Evolutionary conservation across 2,888 invertebrate genomes (phyloP).

Genomic region (Chalcosyrphus nemorum): DNA sequence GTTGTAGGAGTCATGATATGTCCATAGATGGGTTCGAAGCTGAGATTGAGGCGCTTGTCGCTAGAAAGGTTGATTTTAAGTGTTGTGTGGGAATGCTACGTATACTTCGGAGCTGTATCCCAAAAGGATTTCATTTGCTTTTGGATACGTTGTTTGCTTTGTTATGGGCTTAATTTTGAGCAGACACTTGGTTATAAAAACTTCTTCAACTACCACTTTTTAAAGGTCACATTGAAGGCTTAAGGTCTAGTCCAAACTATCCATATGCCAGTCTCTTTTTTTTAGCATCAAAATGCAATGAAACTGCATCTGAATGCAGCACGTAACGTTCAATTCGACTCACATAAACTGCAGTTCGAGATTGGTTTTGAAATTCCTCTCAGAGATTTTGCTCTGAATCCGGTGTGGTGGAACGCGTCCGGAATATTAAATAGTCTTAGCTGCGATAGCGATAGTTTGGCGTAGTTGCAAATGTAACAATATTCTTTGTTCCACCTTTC

Average conservation of each 20-base stretch:
- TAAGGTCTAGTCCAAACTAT: neutral
- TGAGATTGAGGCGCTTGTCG: slow-evolving; percentile 21
- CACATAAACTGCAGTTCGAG: slow-evolving; percentile 19
- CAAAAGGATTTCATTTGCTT: too few relatives aligned
- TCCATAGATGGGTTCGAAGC: slow-evolving; percentile 29
- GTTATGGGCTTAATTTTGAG: too few relatives aligned
- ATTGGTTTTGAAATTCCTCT: slow-evolving; percentile 57
- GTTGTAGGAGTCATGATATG: slow-evolving; percentile 21
- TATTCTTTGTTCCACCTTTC: slow-evolving; percentile 19
- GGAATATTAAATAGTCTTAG: slow-evolving; percentile 42
- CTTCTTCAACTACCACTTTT: too few relatives aligned
- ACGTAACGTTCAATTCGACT: slow-evolving; percentile 10
- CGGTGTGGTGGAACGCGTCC: slow-evolving; percentile 44
- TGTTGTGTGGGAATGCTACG: too few relatives aligned
- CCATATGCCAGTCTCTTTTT: neutral
- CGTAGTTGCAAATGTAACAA: slow-evolving; percentile 29
- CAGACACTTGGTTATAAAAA: too few relatives aligned
- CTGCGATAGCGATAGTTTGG: slow-evolving; percentile 8
- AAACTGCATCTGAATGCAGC: slow-evolving; percentile 26
- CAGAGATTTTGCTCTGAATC: slow-evolving; percentile 51
- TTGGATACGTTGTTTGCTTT: too few relatives aligned
- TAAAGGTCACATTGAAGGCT: too few relatives aligned
- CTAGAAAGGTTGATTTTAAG: neutral
- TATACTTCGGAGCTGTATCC: too few relatives aligned
- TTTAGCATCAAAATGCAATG: neutral